Conservation (phyloP, 1,140 invertebrate genomes). For the Spodoptera litura region DNA sequence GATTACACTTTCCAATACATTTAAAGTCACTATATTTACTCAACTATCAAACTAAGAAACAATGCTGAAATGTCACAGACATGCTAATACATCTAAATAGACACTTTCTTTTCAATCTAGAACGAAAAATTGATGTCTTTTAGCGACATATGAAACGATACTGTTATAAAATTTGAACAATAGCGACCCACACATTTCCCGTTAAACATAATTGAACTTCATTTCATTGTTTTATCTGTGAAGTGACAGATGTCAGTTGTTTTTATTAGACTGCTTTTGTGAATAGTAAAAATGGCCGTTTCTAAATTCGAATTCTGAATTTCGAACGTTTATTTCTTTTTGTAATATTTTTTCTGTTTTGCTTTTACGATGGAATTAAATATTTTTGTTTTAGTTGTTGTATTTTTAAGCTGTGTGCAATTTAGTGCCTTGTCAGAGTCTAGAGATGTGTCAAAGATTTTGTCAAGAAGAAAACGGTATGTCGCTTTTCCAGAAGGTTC, state of each 20-base stretch:
- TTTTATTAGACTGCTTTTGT: not conserved
- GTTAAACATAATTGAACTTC: constrained; percentile 25
- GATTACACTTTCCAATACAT: too few relatives aligned
- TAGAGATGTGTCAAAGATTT: constrained; percentile 58
- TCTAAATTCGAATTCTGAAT: too few relatives aligned
- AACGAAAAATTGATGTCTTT: constrained; percentile 27
- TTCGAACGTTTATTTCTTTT: not conserved
- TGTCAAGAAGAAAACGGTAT: constrained; percentile 88
- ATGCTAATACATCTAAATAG: constrained; percentile 8
- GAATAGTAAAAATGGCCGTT: too few relatives aligned
- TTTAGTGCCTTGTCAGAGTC: constrained; percentile 15
- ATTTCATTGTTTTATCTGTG: not conserved
- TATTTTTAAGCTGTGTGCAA: constrained; percentile 40
- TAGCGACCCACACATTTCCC: not conserved
- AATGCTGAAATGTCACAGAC: not conserved
- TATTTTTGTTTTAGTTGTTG: constrained; percentile 30
- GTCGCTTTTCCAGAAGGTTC: constrained; percentile 91
- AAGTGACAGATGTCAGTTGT: not conserved
- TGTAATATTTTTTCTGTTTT: not conserved
- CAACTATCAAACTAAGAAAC: not conserved
- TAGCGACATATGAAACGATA: constrained; percentile 24
- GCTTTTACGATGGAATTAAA: constrained; percentile 42
- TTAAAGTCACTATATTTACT: not conserved
- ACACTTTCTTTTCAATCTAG: constrained; percentile 4
- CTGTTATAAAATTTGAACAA: constrained; percentile 39